A percentile compares a stretch with the other conserved stretches of the same genome.
Evolutionary conservation across 2,888 invertebrate genomes (phyloP).

Genomic region (Plagodis dolabraria): DNA sequence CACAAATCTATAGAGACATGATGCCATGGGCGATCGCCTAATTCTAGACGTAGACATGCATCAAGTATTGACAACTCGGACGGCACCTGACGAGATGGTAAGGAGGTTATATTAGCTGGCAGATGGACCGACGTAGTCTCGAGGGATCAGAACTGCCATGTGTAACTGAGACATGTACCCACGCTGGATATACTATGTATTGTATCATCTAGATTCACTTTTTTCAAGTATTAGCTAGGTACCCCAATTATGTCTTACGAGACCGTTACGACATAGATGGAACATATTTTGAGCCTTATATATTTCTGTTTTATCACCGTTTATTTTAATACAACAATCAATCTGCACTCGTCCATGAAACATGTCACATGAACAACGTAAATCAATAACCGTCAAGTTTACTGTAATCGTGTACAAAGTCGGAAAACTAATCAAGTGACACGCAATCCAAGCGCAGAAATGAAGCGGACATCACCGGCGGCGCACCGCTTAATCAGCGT

Average conservation of each 20-base stretch:
- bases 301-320: neutral
- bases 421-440: slow-evolving; percentile 70
- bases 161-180: slow-evolving; percentile 7
- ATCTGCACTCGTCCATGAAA: slow-evolving; percentile 1
- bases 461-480: slow-evolving; percentile 70
- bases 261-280: too few species aligned
- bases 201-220: too few species aligned
- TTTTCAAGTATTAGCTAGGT: too few species aligned
- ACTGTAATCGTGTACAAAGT: slow-evolving; percentile 42
- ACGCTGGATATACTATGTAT: too few species aligned
- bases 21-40: slow-evolving; percentile 56
- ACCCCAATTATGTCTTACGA: too few species aligned
- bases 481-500: slow-evolving; percentile 82
- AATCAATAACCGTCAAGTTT: slow-evolving; percentile 2
- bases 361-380: slow-evolving; percentile 3
- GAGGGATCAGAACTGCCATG: slow-evolving; percentile 22
- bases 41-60: slow-evolving; percentile 64
- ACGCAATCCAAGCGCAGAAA: slow-evolving; percentile 69
- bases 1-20: slow-evolving; percentile 49
- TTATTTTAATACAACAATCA: slow-evolving; percentile 3
- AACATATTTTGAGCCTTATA: neutral
- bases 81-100: slow-evolving; percentile 49
- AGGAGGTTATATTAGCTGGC: slow-evolving; percentile 59
- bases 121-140: slow-evolving; percentile 26
- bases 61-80: slow-evolving; percentile 70